A percentile compares a stretch with the other conserved stretches of the same genome.
phyloP scores from a whole-genome alignment of 2,113 vertebrate species.

The Hystrix cristata region DNA sequence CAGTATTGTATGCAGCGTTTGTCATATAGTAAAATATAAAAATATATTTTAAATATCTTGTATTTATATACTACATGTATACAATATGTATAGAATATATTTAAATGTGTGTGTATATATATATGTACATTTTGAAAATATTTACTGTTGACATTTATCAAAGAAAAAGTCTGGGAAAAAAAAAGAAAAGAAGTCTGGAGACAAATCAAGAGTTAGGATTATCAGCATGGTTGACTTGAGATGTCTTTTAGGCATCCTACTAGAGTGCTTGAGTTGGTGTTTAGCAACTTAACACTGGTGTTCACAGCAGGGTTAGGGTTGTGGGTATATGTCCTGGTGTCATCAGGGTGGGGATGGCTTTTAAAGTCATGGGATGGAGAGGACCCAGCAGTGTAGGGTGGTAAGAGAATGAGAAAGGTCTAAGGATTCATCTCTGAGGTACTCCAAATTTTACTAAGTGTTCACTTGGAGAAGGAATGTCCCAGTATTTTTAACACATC shows the following conservation, averaged over 20 bases:
- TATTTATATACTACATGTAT: too few relatives aligned
- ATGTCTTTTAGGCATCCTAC: neutral
- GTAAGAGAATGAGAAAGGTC: neutral
- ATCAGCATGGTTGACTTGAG: neutral
- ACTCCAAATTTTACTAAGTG: neutral
- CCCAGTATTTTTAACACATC: neutral
- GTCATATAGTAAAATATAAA: neutral
- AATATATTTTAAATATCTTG: too few relatives aligned
- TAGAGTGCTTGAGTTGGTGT: neutral
- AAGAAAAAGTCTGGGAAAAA: neutral
- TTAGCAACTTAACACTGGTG: neutral
- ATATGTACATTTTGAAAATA: neutral
- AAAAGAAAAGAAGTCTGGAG: neutral
- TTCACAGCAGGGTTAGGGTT: neutral
- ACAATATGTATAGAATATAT: too few relatives aligned
- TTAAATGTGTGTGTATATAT: too few relatives aligned
- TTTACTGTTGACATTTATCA: neutral
- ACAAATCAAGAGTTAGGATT: neutral
- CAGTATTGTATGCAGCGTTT: neutral
- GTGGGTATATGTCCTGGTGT: neutral
- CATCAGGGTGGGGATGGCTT: neutral
- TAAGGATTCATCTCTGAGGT: neutral
- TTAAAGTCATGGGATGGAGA: constrained; percentile 1
- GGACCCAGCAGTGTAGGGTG: neutral
- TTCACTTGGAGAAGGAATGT: neutral